A percentile compares a stretch with the other conserved stretches of the same genome.
Evolutionary conservation across 2,113 vertebrate species (phyloP).

Genomic region (Anolis carolinensis): DNA sequence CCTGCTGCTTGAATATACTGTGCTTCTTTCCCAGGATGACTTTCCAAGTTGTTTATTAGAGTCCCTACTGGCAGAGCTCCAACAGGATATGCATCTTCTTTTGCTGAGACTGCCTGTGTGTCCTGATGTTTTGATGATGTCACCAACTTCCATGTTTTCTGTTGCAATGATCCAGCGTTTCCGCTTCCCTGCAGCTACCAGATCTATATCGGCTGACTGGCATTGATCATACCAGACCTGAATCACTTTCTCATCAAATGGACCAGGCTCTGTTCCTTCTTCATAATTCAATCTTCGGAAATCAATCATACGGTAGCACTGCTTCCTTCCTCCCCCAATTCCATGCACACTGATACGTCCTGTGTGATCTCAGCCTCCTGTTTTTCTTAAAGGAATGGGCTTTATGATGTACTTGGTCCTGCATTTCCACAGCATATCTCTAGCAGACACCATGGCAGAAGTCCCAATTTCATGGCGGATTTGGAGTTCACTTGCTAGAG

Average conservation of each 20-base stretch:
- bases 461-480: slow-evolving; percentile 72
- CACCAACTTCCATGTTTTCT: slow-evolving; percentile 90
- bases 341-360: slow-evolving; percentile 84
- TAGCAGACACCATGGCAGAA: slow-evolving; percentile 74
- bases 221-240: slow-evolving; percentile 91
- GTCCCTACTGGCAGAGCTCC: slow-evolving; percentile 93
- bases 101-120: slow-evolving; percentile 88
- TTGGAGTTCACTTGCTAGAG: neutral
- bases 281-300: slow-evolving; percentile 87
- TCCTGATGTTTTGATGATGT: slow-evolving; percentile 84
- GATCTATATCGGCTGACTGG: slow-evolving; percentile 91
- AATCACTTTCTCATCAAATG: slow-evolving; percentile 89
- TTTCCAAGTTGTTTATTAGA: slow-evolving; percentile 91
- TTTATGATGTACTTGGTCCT: slow-evolving; percentile 84
- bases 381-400: slow-evolving; percentile 89
- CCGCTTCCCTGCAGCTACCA: slow-evolving; percentile 88
- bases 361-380: slow-evolving; percentile 91
- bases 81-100: slow-evolving; percentile 89
- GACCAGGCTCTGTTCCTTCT: slow-evolving; percentile 48
- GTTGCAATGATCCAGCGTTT: slow-evolving; percentile 97
- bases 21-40: slow-evolving; percentile 87
- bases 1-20: slow-evolving; percentile 93
- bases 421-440: slow-evolving; percentile 83
- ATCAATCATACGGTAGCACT: slow-evolving; percentile 88
- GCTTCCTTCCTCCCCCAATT: slow-evolving; percentile 92